Evolutionary conservation across 2,888 invertebrate species (phyloP).

Genomic region (Brenthis hecate): DNA sequence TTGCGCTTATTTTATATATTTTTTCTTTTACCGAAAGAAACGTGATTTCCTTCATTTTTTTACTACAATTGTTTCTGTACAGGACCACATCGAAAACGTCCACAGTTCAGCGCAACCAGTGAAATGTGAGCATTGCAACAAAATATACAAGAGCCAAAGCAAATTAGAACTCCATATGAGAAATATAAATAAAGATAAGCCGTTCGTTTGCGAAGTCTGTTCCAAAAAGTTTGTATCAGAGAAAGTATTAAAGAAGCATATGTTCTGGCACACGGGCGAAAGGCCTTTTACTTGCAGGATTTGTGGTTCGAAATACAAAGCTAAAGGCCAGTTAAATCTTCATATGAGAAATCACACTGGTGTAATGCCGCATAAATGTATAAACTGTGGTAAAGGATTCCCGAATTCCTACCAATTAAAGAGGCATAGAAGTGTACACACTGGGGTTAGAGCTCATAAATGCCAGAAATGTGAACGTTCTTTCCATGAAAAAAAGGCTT

Average conservation of each 20-base stretch:
- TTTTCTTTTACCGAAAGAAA: too few relatives aligned
- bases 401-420: conserved; percentile 41
- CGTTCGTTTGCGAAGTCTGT: conserved; percentile 53
- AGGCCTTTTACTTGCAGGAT: conserved; percentile 52
- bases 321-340: conserved; percentile 48
- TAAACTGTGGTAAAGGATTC: conserved; percentile 43
- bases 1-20: too few relatives aligned
- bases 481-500: conserved; percentile 45
- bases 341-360: conserved; percentile 52
- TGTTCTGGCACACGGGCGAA: conserved; percentile 55
- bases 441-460: conserved; percentile 39
- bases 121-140: conserved; percentile 56
- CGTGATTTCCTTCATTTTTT: background rate
- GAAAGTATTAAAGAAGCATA: conserved; percentile 48
- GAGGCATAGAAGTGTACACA: conserved; percentile 44
- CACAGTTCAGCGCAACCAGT: conserved; percentile 40
- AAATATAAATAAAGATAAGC: conserved; percentile 43
- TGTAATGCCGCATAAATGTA: conserved; percentile 44
- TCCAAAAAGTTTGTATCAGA: conserved; percentile 46
- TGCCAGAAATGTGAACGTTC: conserved; percentile 41
- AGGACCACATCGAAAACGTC: conserved; percentile 38
- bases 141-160: conserved; percentile 50
- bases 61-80: background rate
- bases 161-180: conserved; percentile 48
- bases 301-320: conserved; percentile 55